These are phyloP conservation scores for Myocastor coypus DNA, from an alignment of 2,113 vertebrate species.

Conservation along the genomic window DNA sequence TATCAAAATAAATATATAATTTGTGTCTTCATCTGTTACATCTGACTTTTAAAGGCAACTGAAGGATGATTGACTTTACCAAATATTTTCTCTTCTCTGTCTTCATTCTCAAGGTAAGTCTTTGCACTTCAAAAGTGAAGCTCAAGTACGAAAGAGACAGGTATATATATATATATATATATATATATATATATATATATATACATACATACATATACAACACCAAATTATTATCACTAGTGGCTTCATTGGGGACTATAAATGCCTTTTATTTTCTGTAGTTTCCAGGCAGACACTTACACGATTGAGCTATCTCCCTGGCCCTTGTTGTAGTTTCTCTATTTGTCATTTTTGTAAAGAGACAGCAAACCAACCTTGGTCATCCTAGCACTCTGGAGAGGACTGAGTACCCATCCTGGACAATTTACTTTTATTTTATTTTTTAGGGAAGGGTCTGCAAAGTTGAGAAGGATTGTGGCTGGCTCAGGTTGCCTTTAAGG, in stretches of 20 bases:
- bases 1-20: neutral
- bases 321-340: neutral
- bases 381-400: neutral
- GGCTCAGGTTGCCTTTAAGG: too few species aligned
- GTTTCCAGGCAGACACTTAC: too few species aligned
- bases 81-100: neutral
- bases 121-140: neutral
- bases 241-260: neutral
- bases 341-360: conserved; percentile 34
- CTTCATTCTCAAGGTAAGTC: neutral
- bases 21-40: neutral
- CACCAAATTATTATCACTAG: neutral
- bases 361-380: neutral
- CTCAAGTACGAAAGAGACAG: neutral
- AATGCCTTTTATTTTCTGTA: neutral
- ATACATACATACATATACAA: neutral
- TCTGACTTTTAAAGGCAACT: neutral
- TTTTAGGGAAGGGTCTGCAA: too few species aligned
- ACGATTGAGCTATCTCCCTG: too few species aligned
- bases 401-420: neutral
- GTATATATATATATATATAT: neutral
- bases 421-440: too few species aligned
- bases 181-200: neutral
- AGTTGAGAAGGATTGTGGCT: too few species aligned
- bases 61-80: neutral